These are phyloP conservation scores for Ptyas mucosa DNA, from an alignment of 2,113 vertebrate species.

Conservation along the genomic window DNA sequence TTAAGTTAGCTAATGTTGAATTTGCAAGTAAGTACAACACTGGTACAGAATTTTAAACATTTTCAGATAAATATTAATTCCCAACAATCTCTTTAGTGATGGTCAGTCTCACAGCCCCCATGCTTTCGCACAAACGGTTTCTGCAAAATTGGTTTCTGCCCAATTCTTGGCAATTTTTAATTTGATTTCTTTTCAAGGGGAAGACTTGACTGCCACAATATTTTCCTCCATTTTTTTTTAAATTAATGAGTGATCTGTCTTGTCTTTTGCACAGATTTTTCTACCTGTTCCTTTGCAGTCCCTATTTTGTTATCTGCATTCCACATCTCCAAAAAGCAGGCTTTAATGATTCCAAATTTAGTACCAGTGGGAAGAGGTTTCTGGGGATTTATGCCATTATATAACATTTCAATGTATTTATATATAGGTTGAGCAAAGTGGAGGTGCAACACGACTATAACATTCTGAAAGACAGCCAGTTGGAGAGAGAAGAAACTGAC, in stretches of 20 bases:
- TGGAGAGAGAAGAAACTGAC: neutral
- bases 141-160: neutral
- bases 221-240: neutral
- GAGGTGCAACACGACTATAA: neutral
- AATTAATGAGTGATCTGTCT: neutral
- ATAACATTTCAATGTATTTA: neutral
- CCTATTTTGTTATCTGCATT: neutral
- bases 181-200: neutral
- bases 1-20: neutral
- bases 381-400: neutral
- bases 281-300: neutral
- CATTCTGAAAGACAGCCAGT: neutral
- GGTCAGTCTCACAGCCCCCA: neutral
- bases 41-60: neutral
- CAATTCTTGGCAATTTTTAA: neutral
- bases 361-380: rapidly evolving
- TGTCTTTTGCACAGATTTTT: neutral
- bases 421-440: neutral
- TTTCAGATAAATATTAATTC: neutral
- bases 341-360: rapidly evolving
- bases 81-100: neutral
- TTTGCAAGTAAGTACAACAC: neutral
- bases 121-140: neutral
- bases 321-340: neutral
- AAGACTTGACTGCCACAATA: neutral